Evolutionary conservation across 2,113 vertebrate species (phyloP), one percentile per base, ranked within the genome.

Genomic region (Montifringilla adamsi): DNA sequence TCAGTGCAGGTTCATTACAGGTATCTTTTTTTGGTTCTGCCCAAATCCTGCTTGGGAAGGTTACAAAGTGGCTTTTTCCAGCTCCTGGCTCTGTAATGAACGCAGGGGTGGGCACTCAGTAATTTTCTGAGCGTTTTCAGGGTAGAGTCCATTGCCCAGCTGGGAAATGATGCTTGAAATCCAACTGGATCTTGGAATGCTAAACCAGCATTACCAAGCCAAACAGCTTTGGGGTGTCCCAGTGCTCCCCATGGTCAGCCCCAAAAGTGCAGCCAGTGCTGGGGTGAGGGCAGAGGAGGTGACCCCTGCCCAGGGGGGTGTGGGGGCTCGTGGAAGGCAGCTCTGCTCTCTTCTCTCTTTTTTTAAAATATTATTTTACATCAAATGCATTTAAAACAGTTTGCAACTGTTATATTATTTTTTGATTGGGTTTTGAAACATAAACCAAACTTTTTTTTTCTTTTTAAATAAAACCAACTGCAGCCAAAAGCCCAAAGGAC

Each of bases 311-410:
- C 33, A 63, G 47, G 11, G 30, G 20, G 11, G 0, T 53, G 21
- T 44, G 56, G 26, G 47, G 56, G 4, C 7, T 6, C 0, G 0
- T 0, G 6, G 30, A 28, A 18, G 18, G n/a, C 67, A 66, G 39
- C 56, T 76, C 58, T 12, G 35, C 47, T 30, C 21, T 46, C 15
- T 22, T n/a, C 4, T 22, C 4, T 43, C 5, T 8, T 9, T 44
- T 33, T 26, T 15, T 28, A 13, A 41, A 18, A 27, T 19, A 46
- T 67, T 46, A 12, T 68, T 82, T 59, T 60, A 21, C 9, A 47
- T 60, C 30, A 35, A 43, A 49, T 7, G 8, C 18, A 47, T 35
- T 62, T 50, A 9, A 69, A 84, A 27, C 5, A 33, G 6, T 16
- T 90, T 20, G 10, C 9, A 37, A 31, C 1, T 23, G 6, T 12